phyloP scores from a whole-genome alignment of 2,797 vertebrate species.

The Platalea minor region DNA sequence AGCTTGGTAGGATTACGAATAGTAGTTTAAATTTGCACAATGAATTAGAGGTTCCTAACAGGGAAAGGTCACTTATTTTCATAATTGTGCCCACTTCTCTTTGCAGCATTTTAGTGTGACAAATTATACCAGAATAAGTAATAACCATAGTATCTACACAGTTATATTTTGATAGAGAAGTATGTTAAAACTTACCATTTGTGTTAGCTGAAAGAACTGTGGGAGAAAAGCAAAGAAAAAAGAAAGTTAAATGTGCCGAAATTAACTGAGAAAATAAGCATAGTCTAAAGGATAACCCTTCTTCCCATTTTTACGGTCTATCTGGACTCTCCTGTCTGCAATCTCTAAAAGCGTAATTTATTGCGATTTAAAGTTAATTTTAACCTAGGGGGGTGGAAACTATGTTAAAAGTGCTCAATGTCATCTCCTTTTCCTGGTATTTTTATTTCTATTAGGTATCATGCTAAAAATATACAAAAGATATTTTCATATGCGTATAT shows the following conservation, averaged over 20 bases:
- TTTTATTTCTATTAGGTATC: not conserved
- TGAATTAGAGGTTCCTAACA: not conserved
- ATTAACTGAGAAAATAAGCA: not conserved
- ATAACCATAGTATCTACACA: not conserved
- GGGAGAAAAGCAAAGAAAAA: slow-evolving; percentile 31
- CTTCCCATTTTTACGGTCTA: not conserved
- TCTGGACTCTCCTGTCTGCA: not conserved
- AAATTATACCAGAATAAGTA: not conserved
- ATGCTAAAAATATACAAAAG: not conserved
- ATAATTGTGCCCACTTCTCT: not conserved
- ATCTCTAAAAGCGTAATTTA: not conserved
- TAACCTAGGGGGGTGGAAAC: not conserved
- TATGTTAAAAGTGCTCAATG: not conserved
- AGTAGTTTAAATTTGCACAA: not conserved
- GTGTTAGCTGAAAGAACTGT: slow-evolving; percentile 88
- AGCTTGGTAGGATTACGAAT: not conserved
- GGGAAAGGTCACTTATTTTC: not conserved
- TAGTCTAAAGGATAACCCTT: not conserved
- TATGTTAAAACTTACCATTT: slow-evolving; percentile 83
- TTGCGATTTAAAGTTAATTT: not conserved
- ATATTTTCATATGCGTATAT: not conserved
- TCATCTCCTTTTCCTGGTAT: not conserved
- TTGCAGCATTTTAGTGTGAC: not conserved
- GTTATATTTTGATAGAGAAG: not conserved
- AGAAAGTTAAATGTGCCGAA: not conserved